phyloP scores from a whole-genome alignment of 2,113 vertebrate species.

The Plecotus auritus region DNA sequence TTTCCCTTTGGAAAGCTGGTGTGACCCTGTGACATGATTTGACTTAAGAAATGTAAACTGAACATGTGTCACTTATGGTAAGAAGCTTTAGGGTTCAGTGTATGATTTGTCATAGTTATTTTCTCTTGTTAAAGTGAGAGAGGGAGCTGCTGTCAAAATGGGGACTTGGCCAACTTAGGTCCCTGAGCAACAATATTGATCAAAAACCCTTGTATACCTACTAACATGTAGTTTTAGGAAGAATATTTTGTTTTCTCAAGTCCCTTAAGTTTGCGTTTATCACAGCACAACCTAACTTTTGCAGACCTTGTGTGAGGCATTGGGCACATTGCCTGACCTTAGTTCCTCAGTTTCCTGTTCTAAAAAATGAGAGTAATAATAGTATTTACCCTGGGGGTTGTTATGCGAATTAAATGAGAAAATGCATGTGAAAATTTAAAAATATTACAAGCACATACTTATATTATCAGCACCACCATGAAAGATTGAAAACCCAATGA shows the following conservation, averaged over 20 bases:
- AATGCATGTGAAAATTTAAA: neutral
- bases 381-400: neutral
- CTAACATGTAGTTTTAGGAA: neutral
- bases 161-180: neutral
- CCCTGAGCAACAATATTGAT: neutral
- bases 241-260: neutral
- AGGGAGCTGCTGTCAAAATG: neutral
- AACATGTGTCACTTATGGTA: neutral
- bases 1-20: neutral
- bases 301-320: neutral
- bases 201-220: neutral
- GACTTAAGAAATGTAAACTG: neutral
- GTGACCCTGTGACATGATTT: neutral
- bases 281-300: neutral
- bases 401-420: neutral
- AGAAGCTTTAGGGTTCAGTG: neutral
- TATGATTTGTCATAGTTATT: neutral
- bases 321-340: neutral
- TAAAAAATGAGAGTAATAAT: neutral
- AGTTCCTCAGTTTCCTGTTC: neutral
- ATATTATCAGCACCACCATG: neutral
- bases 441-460: neutral
- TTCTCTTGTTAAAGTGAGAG: neutral
- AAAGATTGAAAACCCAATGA: neutral
- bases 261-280: neutral